A percentile compares a stretch with the other conserved stretches of the same genome.
Conservation (phyloP, 2,797 vertebrate species). For the Gambelia wislizenii region DNA sequence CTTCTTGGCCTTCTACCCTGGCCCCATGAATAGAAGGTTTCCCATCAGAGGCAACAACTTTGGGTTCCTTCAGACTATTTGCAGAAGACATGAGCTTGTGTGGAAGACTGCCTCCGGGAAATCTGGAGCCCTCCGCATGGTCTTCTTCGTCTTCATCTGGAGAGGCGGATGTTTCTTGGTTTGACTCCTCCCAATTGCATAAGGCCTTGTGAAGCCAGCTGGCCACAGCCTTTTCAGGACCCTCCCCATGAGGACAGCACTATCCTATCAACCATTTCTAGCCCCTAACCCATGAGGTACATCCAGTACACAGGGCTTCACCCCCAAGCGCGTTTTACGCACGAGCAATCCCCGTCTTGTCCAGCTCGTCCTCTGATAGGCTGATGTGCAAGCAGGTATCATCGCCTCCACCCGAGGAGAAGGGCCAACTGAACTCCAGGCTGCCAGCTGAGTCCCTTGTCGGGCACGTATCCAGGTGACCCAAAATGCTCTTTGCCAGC, state of each 20-base stretch:
- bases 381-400: slow-evolving; percentile 90
- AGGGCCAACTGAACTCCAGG: slow-evolving; percentile 65
- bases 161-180: background rate
- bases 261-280: background rate
- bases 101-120: background rate
- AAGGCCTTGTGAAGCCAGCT: background rate
- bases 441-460: slow-evolving; percentile 4
- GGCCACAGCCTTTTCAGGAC: background rate
- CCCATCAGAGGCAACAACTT: no score
- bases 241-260: no score
- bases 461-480: slow-evolving; percentile 35
- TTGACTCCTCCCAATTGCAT: no score
- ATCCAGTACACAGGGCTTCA: background rate
- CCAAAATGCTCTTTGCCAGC: slow-evolving; percentile 74
- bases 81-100: background rate
- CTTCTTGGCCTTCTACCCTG: background rate
- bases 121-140: background rate
- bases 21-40: background rate
- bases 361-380: slow-evolving; percentile 86
- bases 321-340: slow-evolving; percentile 14
- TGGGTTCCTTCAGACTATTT: background rate
- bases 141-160: background rate
- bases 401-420: slow-evolving; percentile 73
- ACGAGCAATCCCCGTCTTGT: background rate
- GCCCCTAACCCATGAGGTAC: background rate